Base-by-base conservation (phyloP, 2,113 vertebrate genomes). In the Thalassarche chlororhynchos region DNA sequence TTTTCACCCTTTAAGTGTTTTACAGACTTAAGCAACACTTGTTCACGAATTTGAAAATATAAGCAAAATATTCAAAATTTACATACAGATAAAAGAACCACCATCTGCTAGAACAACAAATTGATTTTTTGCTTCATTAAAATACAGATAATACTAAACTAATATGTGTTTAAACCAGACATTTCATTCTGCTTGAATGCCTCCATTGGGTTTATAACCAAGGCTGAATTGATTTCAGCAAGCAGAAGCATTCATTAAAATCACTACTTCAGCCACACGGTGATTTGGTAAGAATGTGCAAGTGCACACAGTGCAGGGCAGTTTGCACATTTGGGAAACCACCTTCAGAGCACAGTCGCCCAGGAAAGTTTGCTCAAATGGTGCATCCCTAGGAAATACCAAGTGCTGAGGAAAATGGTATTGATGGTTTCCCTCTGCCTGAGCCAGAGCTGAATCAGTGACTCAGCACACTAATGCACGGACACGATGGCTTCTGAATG, bases 81-180 rank as follows among this genome's bases (percentile, higher is more conserved):
- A 84, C 46, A 89, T 71, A 72, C 61, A 54, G 42, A 52, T 87
- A 83, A 77, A 82, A 84, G 79, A 93, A 44, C 49, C 14, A 51
- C n/a, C 38, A 66, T 87, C 84, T 93, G 84, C 85, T 94, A 80
- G 58, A 95, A 74, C 34, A 87, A 90, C 69, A 87, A 83, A 83
- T 7, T 51, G 58, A 91, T 42, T 6, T 83, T 92, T 93, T 95
- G 52, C 49, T 76, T 89, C 40, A 62, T 77, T 93, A 94, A 91
- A 91, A 93, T 89, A 80, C 1, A 4, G 46, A 28, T 76, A 95
- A 85, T 83, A 87, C 55, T 83, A 87, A 96, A 83, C 70, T 94
- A 82, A 74, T 90, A 89, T 55, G 61, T 61, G 65, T 76, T 95
- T 77, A 94, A 91, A 84, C 14, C 46, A 84, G 81, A 46, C 47